phyloP scores from a whole-genome alignment of 2,113 vertebrate species.

The Mungos mungo region DNA sequence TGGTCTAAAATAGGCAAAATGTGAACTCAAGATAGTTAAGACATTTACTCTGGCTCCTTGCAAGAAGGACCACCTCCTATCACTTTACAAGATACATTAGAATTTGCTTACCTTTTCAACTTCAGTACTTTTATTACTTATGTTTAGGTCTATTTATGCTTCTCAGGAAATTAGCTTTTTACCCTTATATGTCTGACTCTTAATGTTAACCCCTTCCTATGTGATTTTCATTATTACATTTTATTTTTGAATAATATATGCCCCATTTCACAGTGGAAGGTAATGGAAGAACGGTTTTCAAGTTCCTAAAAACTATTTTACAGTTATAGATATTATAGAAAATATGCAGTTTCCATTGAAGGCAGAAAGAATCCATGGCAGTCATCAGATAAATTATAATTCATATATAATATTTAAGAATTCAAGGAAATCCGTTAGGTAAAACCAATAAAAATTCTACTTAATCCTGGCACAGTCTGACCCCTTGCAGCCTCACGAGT shows the following conservation, averaged over 20 bases:
- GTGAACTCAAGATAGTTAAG: not conserved
- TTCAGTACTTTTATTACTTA: not conserved
- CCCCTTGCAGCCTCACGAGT: not conserved
- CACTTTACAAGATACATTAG: not conserved
- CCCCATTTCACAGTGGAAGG: not conserved
- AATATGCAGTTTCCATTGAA: not conserved
- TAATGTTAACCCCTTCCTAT: not conserved
- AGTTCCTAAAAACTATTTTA: not conserved
- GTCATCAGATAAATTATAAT: not conserved
- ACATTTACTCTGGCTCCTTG: not conserved
- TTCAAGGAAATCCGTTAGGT: not conserved
- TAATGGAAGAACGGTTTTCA: not conserved
- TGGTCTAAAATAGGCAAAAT: not conserved
- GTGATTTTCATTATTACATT: not conserved
- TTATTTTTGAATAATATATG: not conserved
- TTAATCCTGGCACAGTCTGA: not conserved
- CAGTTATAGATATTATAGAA: not conserved
- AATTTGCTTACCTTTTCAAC: not conserved
- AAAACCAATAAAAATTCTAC: not conserved
- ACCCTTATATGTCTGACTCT: not conserved
- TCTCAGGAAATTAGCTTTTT: not conserved
- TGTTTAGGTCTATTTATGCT: not conserved
- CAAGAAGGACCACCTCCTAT: not conserved
- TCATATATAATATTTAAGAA: not conserved
- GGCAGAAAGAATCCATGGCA: not conserved